Evolutionary conservation across 2,113 vertebrate genomes (phyloP), one percentile per base, ranked within the genome.

Genomic region (Limnothrissa miodon): DNA sequence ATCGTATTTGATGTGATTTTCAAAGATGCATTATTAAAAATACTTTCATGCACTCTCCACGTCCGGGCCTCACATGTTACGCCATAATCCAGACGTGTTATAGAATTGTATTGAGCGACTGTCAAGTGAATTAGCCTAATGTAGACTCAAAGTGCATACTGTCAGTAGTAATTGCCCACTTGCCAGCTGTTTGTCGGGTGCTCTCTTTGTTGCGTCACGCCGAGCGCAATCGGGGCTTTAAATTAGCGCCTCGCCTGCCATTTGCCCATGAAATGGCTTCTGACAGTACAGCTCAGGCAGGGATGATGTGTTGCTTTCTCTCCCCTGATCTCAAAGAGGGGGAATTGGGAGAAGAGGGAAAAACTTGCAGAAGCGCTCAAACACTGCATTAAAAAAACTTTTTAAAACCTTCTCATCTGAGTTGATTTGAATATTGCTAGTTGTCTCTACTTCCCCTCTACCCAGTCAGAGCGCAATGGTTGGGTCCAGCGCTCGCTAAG

Each of bases 361-460:
- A 36, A 15, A 74, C 66, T 74, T 15, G 66, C 29, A 89, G 90
- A 87, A 87, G 86, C 88, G 87, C 33, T 91, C 87, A 91, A 91
- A 92, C 86, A 83, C 87, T 82, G 88, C 89, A 88, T 92, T 90
- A 91, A 87, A 90, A n/a, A 92, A 93, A 91, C 91, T 92, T 92
- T 87, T 74, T 25, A 66, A 66, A 92, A 93, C 90, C 87, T 86
- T 87, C 85, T 74, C 66, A 74, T 74, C 66, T 36, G 29, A 74
- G 66, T 17, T 36, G 2, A 74, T 74, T 74, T 74, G 29, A 74
- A 74, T 36, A 74, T 74, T 13, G 11, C 66, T 13, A 88, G 85
- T 86, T 86, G 85, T 86, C 87, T 36, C 29, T 15, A 11, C 29
- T 15, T 11, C 62, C 25, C 11, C 13, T 4, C 62, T 29, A 3